These are phyloP conservation scores for Panthera leo DNA, from an alignment of 2,113 vertebrate species.

Conservation along the genomic window DNA sequence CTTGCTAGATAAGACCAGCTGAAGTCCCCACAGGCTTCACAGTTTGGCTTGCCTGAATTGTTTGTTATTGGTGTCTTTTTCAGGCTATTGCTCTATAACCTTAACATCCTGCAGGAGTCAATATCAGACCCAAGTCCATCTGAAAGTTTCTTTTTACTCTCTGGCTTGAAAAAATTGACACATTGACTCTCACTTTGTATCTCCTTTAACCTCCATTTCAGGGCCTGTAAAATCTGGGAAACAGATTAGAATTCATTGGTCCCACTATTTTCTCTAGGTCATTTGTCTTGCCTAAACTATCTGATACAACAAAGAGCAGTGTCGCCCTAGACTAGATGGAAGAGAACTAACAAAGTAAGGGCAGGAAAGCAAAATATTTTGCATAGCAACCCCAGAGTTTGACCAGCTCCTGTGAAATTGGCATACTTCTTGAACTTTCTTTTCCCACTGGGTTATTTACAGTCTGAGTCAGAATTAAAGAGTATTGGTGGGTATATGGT, in stretches of 20 bases:
- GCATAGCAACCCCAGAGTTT: background rate
- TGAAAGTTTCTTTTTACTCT: slow-evolving; percentile 66
- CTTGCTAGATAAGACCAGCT: slow-evolving; percentile 54
- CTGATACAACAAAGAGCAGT: background rate
- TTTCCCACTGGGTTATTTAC: slow-evolving; percentile 31
- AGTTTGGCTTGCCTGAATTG: slow-evolving; percentile 65
- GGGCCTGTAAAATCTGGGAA: background rate
- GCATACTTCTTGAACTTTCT: slow-evolving; percentile 32
- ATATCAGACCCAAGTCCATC: slow-evolving; percentile 62
- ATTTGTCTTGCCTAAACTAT: background rate
- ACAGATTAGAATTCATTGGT: background rate
- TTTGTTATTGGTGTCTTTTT: slow-evolving; percentile 78
- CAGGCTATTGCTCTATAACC: slow-evolving; percentile 65
- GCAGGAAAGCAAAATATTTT: slow-evolving; percentile 40
- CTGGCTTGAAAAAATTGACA: slow-evolving; percentile 31
- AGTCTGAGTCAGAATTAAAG: slow-evolving; percentile 54
- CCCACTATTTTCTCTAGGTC: slow-evolving; percentile 44
- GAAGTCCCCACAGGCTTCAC: slow-evolving; percentile 54
- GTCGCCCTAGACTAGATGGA: background rate
- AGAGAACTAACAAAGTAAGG: background rate
- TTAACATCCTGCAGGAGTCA: slow-evolving; percentile 73
- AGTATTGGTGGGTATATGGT: slow-evolving; percentile 45
- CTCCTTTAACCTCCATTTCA: background rate
- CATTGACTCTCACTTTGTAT: background rate
- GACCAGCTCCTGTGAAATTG: slow-evolving; percentile 46